Base-by-base conservation (phyloP, 2,113 vertebrate genomes). In the Hydropotes inermis region DNA sequence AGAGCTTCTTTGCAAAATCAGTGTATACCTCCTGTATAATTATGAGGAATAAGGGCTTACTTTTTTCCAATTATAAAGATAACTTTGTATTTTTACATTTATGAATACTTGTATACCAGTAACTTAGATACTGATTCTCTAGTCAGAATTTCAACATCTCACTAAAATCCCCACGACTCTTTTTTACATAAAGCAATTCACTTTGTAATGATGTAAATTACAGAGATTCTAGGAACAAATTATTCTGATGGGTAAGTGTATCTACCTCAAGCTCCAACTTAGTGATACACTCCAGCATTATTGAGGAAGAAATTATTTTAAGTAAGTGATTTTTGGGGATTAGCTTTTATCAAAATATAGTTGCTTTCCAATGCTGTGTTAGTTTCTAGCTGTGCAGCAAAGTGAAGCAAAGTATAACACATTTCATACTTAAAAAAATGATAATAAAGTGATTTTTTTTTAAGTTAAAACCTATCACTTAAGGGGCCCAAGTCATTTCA, bases 161-260 rank as follows among this genome's bases (percentile, higher is more conserved):
- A 85, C 47, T 81, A 39, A 58, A 91, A 91, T n/a, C 30, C 23
- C 45, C 27, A 8, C n/a, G 57, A 76, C 16, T 95, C n/a, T n/a
- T 83, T 70, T 60, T 91, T 92, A 96, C 89, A 89, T 87, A 93
- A 94, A 96, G 87, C 25, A 43, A 92, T 50, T 87, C 45, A 87
- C 47, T 87, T 96, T 47, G 60, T 52, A 94, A 64, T 87, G n/a
- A 85, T 39, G 50, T 76, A 39, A 1, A 83, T 58, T 60, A 89
- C 0, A 55, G 25, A 84, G 33, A 79, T 93, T 70, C 50, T 54
- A 78, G 74, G 30, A 83, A 92, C 4, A 87, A 88, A 39, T 78
- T 70, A 89, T 64, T 67, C 47, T 78, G 61, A 82, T 33, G 47
- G 16, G 3, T 88, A 11, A 67, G 16, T 14, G 3, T 36, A 64